A percentile compares a stretch with the other conserved stretches of the same genome.
Evolutionary conservation across 2,888 invertebrate genomes (phyloP).

Genomic region (Aleiodes alternator): DNA sequence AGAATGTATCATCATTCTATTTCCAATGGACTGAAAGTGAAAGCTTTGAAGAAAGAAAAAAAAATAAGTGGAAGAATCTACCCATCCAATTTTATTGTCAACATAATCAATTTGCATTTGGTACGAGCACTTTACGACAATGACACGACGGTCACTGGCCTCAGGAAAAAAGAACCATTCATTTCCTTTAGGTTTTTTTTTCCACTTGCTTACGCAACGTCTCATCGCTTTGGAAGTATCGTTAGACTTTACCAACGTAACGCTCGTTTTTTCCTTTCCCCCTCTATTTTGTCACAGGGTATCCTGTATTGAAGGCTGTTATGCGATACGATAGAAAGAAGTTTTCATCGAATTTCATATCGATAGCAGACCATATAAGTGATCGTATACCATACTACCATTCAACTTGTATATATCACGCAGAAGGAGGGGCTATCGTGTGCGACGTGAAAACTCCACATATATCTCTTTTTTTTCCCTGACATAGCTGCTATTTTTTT

Average conservation of each 20-base stretch:
- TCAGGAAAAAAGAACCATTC: neutral
- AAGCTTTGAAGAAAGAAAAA: neutral
- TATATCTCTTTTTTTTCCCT: constrained; percentile 8
- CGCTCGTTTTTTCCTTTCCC: neutral
- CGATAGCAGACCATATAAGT: constrained; percentile 53
- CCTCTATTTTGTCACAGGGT: constrained; percentile 23
- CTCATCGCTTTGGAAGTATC: constrained; percentile 35
- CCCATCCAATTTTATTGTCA: constrained; percentile 25
- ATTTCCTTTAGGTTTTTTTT: neutral
- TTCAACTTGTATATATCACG: constrained; percentile 27
- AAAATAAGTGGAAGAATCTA: neutral
- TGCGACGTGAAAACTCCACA: constrained; percentile 50
- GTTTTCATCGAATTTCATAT: constrained; percentile 57
- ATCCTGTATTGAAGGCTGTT: constrained; percentile 25
- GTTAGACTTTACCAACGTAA: constrained; percentile 9
- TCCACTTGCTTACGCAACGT: constrained; percentile 31
- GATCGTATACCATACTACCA: constrained; percentile 46
- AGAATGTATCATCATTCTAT: neutral
- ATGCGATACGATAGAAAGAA: constrained; percentile 34
- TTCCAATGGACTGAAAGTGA: neutral
- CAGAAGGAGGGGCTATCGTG: constrained; percentile 13
- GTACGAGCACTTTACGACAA: constrained; percentile 24
- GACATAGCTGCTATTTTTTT: constrained; percentile 18
- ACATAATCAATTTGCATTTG: constrained; percentile 22
- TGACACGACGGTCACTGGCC: constrained; percentile 36